Evolutionary conservation across 2,113 vertebrate genomes (phyloP).

Genomic region (Puntigrus tetrazona): DNA sequence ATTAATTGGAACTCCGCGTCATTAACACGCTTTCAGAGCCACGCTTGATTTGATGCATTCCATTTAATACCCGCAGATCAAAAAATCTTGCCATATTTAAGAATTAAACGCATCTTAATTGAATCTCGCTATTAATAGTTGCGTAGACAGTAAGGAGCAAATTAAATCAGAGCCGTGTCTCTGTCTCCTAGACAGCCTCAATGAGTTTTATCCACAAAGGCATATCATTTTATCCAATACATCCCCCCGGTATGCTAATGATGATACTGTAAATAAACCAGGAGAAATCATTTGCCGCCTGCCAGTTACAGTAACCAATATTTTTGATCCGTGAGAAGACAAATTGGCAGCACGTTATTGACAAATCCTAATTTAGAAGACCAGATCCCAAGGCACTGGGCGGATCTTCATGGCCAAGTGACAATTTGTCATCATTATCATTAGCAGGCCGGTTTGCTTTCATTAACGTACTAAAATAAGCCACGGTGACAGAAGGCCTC

Average conservation of each 20-base stretch:
- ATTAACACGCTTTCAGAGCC: background rate
- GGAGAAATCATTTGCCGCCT: slow-evolving; percentile 75
- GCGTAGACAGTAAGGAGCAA: slow-evolving; percentile 2
- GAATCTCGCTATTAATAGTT: slow-evolving; percentile 27
- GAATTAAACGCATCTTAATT: slow-evolving; percentile 9
- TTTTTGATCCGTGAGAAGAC: slow-evolving; percentile 75
- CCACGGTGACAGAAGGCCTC: slow-evolving; percentile 16
- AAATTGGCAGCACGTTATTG: slow-evolving; percentile 79
- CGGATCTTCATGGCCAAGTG: slow-evolving; percentile 62
- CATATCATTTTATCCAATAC: slow-evolving; percentile 67
- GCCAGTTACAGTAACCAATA: slow-evolving; percentile 78
- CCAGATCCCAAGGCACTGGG: slow-evolving; percentile 63
- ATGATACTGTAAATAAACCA: slow-evolving; percentile 67
- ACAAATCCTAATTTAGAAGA: slow-evolving; percentile 78
- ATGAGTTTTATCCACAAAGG: slow-evolving; percentile 38
- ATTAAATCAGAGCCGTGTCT: slow-evolving; percentile 36
- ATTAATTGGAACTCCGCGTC: background rate
- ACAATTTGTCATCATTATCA: slow-evolving; percentile 70
- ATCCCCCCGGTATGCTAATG: slow-evolving; percentile 67
- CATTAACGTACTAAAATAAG: slow-evolving; percentile 5
- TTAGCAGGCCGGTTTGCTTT: slow-evolving; percentile 60
- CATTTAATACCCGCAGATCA: background rate
- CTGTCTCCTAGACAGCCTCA: slow-evolving; percentile 36
- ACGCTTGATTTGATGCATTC: background rate
- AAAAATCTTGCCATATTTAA: background rate